These are phyloP conservation scores for Chloroclystis v-ata DNA, from an alignment of 2,888 invertebrate genomes.

Conservation along the genomic window DNA sequence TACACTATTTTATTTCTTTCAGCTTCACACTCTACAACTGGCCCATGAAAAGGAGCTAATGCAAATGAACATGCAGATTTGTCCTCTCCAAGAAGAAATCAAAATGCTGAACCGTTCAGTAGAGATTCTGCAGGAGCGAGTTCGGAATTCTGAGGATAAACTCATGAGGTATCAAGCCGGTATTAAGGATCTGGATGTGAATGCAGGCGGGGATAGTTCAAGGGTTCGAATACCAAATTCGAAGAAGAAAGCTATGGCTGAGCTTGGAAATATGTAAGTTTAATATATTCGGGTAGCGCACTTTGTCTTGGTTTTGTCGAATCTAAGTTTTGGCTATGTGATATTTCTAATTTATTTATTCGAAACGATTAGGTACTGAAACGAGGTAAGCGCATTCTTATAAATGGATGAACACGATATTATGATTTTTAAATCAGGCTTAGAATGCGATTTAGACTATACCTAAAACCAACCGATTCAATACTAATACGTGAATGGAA, in stretches of 20 bases:
- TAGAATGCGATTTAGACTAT: too few relatives aligned
- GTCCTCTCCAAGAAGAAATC: constrained; percentile 78
- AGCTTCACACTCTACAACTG: constrained; percentile 86
- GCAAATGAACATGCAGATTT: constrained; percentile 80
- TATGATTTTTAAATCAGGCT: too few relatives aligned
- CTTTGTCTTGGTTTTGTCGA: neutral
- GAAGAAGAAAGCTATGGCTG: constrained; percentile 37
- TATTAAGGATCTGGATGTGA: constrained; percentile 41
- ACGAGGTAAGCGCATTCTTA: too few relatives aligned
- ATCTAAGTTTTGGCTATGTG: too few relatives aligned
- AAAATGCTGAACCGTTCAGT: constrained; percentile 79
- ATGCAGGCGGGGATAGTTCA: constrained; percentile 59
- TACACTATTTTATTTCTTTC: neutral
- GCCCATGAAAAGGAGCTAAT: constrained; percentile 85
- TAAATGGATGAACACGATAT: too few relatives aligned
- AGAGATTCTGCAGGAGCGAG: constrained; percentile 64
- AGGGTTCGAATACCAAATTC: constrained; percentile 27
- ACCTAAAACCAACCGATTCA: too few relatives aligned
- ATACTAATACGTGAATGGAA: too few relatives aligned
- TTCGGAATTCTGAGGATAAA: constrained; percentile 58
- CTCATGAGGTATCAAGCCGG: constrained; percentile 51
- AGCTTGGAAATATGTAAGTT: neutral
- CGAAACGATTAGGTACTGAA: too few relatives aligned
- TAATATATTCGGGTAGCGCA: neutral
- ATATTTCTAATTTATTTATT: too few relatives aligned